These are phyloP conservation scores for Anseranas semipalmata DNA, from an alignment of 2,113 vertebrate species.

Conservation along the genomic window DNA sequence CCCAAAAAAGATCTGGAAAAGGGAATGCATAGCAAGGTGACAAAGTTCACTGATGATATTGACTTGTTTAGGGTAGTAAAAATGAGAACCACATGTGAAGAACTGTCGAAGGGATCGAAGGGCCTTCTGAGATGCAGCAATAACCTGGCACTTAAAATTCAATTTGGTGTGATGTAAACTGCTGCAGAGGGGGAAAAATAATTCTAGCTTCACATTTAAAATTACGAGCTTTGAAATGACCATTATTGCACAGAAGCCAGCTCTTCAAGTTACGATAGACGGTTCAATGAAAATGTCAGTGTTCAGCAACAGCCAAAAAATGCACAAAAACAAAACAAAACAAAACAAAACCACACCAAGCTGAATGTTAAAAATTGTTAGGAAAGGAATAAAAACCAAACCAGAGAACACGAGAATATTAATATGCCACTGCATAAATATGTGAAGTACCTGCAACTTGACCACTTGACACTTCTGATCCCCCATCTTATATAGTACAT, in stretches of 20 bases:
- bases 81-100: neutral
- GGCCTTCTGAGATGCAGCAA: neutral
- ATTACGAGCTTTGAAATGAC: neutral
- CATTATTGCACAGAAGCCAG: neutral
- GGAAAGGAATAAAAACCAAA: neutral
- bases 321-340: neutral
- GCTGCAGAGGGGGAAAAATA: neutral
- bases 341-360: neutral
- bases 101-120: neutral
- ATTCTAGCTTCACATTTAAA: neutral
- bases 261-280: neutral
- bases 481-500: neutral
- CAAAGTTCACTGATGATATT: neutral
- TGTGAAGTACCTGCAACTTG: neutral
- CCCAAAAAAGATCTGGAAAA: neutral
- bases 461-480: neutral
- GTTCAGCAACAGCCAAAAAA: neutral
- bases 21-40: neutral
- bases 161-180: neutral
- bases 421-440: neutral
- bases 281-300: neutral
- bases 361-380: neutral
- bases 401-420: neutral
- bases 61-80: neutral
- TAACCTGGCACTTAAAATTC: neutral